phyloP scores from a whole-genome alignment of 1,140 invertebrate genomes.

The Drosophila paulistorum region DNA sequence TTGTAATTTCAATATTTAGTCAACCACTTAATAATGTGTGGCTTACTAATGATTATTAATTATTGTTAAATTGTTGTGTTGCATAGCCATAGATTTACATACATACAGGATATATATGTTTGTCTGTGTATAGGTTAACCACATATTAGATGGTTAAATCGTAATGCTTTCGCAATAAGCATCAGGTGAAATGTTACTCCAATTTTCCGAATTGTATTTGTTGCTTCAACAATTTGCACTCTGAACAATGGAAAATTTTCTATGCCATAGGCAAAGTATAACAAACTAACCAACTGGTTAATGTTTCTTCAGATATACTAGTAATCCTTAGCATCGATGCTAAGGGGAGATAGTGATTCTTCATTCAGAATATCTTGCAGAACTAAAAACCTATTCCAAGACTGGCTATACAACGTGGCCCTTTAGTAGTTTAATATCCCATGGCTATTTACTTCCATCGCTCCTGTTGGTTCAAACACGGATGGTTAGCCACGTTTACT shows the following conservation, averaged over 20 bases:
- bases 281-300: too few species aligned
- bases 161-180: conserved; percentile 5
- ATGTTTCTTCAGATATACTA: too few species aligned
- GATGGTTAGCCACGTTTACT: too few species aligned
- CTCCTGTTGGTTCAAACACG: too few species aligned
- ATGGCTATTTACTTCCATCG: too few species aligned
- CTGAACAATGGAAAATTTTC: background rate
- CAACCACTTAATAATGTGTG: conserved; percentile 78
- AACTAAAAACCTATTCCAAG: too few species aligned
- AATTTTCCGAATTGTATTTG: background rate
- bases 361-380: too few species aligned
- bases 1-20: conserved; percentile 81
- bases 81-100: background rate
- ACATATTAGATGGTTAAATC: conserved; percentile 55
- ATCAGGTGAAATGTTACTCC: conserved; percentile 40
- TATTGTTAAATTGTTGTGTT: conserved; percentile 68
- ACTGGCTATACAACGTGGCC: too few species aligned
- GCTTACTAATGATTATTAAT: conserved; percentile 80
- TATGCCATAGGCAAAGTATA: too few species aligned
- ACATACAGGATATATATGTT: background rate
- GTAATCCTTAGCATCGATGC: too few species aligned
- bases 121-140: conserved; percentile 51
- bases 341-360: too few species aligned
- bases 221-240: background rate
- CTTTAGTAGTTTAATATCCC: too few species aligned